phyloP scores from a whole-genome alignment of 2,797 vertebrate genomes.

The Crocodylus rhombifer region DNA sequence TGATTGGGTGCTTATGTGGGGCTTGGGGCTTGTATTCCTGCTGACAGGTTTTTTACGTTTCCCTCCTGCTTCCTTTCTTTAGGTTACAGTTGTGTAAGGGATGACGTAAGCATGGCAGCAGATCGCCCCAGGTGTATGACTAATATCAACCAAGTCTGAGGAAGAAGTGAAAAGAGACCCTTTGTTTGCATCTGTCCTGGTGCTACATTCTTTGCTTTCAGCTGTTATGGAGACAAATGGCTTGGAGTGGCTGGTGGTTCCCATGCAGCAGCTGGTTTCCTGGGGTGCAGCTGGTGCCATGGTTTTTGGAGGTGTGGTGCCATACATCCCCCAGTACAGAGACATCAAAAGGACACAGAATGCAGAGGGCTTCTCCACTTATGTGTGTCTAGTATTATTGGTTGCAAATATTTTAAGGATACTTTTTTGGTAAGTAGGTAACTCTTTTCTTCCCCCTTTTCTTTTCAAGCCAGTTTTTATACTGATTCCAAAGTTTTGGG shows the following conservation, averaged over 20 bases:
- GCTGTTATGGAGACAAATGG: slow-evolving; percentile 87
- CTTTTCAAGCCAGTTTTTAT: not conserved
- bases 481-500: not conserved
- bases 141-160: not conserved
- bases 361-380: slow-evolving; percentile 94
- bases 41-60: not conserved
- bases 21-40: not conserved
- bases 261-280: slow-evolving; percentile 84
- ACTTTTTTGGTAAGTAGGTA: slow-evolving; percentile 89
- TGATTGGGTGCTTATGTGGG: not conserved
- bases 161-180: not conserved
- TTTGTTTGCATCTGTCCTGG: not conserved
- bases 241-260: slow-evolving; percentile 84
- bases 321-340: slow-evolving; percentile 95
- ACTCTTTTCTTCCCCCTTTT: not conserved
- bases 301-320: slow-evolving; percentile 95
- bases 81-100: slow-evolving; percentile 1
- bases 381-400: slow-evolving; percentile 94
- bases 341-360: slow-evolving; percentile 93
- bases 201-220: not conserved
- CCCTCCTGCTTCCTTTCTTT: not conserved
- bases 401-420: slow-evolving; percentile 96
- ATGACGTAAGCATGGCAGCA: not conserved
- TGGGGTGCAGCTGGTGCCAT: slow-evolving; percentile 93
- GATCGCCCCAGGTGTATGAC: not conserved